Base-by-base conservation (phyloP, 2,888 invertebrate species). In the Calameuta filiformis region DNA sequence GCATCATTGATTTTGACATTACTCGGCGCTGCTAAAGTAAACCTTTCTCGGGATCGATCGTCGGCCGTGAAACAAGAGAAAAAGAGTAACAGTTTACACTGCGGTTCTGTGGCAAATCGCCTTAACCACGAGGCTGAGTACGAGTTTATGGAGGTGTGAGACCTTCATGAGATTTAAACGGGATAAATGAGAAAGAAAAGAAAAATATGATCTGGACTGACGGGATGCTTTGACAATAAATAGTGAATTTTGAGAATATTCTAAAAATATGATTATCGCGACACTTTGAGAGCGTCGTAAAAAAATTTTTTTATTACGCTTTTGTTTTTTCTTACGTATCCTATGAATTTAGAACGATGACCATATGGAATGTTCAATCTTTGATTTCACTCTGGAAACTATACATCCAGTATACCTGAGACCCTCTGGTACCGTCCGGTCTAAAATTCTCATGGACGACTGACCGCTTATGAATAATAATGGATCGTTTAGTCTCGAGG, bases 101-200 rank as follows among this genome's bases (percentile, higher is more conserved):
- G 85, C 84, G 85, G 85, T 85, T 80, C 76, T n/a, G 34, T 79
- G 80, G 81, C 83, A 81, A 82, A 84, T 83, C 81, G 83, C 76
- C 79, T 78, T 80, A 81, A 75, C 77, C 77, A 69, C 79, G 81
- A 82, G 79, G 81, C 81, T 80, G 76, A 79, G 78, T 76, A 76
- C 73, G 82, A 79, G 80, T 79, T 84, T 83, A 12, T 30, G 56
- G 6, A 56, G 56, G 56, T 23, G 23, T 23, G 56, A 23, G 23
- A 23, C 23, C 23, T 56, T 56, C 40, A 23, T 23, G 40, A 56
- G 40, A 56, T 23, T 23, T 6, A 23, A 23, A 2, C 0, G 23
- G 6, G 56, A 56, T 9, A 56, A 56, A 56, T 56, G 23, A 56
- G 23, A 12, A 37, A 37, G 37, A 56, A 2, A 56, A 56, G 9